Conservation (phyloP, 2,797 vertebrate species). For the Pantherophis alleghaniensis region DNA sequence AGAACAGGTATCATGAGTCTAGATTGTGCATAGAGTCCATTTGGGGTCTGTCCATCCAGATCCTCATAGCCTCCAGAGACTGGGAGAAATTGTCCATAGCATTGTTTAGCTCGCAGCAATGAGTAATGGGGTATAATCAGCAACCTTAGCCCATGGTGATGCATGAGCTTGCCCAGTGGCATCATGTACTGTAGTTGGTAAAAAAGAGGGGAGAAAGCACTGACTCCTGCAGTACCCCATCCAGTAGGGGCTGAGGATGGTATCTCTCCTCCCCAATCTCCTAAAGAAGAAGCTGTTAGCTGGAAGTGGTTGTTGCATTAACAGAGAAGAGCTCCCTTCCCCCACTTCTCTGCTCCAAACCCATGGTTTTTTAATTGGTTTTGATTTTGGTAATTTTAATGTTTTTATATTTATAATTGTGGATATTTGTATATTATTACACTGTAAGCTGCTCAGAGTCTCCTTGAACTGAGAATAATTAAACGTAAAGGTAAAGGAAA, state of each 20-base stretch:
- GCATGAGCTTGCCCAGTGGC: background rate
- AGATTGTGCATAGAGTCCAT: background rate
- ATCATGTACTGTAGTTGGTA: background rate
- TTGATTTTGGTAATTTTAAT: no score
- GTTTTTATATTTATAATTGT: no score
- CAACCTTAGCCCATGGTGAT: background rate
- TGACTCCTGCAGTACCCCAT: background rate
- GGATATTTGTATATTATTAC: no score
- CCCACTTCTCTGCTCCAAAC: background rate
- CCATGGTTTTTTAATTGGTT: no score
- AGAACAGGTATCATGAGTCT: background rate
- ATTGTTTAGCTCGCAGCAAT: background rate
- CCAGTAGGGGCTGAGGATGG: background rate
- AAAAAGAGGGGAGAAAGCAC: background rate
- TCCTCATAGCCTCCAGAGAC: background rate
- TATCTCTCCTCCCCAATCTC: background rate
- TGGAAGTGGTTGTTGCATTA: background rate
- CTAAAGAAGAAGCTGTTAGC: background rate
- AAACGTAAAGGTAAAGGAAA: no score
- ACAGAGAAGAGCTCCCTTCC: background rate
- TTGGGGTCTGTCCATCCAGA: background rate
- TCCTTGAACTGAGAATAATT: no score
- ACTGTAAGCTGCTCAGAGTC: no score
- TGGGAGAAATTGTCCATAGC: background rate
- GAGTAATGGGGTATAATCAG: background rate